Evolutionary conservation across 2,797 vertebrate species (phyloP), one percentile per base, ranked within the genome.

Genomic region (Enteromius fasciolatus): DNA sequence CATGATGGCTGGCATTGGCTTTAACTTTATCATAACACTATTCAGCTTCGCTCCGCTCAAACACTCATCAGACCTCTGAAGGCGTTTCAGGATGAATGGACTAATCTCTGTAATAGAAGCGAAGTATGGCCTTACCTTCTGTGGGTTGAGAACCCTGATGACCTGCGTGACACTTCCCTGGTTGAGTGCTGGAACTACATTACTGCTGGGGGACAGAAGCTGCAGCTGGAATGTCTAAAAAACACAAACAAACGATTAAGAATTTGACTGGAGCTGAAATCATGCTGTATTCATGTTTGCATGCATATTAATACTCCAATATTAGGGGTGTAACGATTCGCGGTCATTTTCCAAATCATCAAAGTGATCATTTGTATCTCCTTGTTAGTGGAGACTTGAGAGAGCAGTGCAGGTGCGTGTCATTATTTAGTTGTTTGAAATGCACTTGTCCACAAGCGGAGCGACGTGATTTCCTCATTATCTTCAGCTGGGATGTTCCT

Each of bases 151-250:
- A 84, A 99, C 97, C 96, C 98, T 97, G 93, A 99, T 98, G 94
- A 99, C 96, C 93, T 99, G 98, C 79, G 98, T 99, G 92, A 99
- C 96, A 69, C 94, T 97, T 91, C 98, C 98, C 82, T 98, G 97
- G 92, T 98, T 99, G 91, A 98, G 97, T 81, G 97, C 96, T 91
- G 98, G 97, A 91, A 99, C 96, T 87, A 96, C 89, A 86, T 98
- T 99, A 95, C 97, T 99, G 94, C 97, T 99, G 61, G 98, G 98
- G 90, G 98, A 99, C 85, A 99, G 95, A 67, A 99, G 98, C 96
- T 99, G 98, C 95, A 99, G 97, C 96, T 99, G 98, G 95, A 99
- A 99, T 89, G 98, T 99, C 98, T 99, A 52, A 25, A 72, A n/a
- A 11, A 54, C 57, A 81, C 7, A 82, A 61, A 80, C 31, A 50